Conservation (phyloP, 2,797 vertebrate species). For the Clarias pachynema region DNA sequence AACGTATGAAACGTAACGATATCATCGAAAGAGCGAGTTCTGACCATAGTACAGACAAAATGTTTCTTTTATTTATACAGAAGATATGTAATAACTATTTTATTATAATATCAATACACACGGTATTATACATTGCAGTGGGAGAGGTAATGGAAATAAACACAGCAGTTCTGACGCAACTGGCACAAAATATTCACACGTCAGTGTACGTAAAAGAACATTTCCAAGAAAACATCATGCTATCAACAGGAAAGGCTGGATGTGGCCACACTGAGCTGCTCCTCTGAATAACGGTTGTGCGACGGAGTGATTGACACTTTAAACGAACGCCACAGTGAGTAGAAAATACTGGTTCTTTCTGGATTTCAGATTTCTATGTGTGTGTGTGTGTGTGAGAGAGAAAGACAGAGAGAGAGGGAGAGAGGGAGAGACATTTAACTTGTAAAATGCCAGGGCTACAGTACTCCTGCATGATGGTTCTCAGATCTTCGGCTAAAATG, state of each 20-base stretch:
- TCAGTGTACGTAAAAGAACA: constrained; percentile 27
- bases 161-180: constrained; percentile 24
- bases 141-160: neutral
- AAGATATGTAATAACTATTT: constrained; percentile 12
- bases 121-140: neutral
- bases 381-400: too few species aligned
- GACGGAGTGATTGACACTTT: neutral
- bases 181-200: constrained; percentile 11
- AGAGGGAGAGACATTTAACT: neutral
- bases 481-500: neutral
- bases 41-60: too few species aligned
- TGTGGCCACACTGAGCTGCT: neutral
- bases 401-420: too few species aligned
- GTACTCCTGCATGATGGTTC: neutral
- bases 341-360: neutral
- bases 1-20: too few species aligned
- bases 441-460: neutral
- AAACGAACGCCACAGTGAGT: constrained; percentile 7
- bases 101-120: constrained; percentile 30
- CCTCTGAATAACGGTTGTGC: constrained; percentile 21
- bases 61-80: neutral
- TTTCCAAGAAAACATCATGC: neutral
- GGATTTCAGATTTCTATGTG: neutral
- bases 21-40: too few species aligned
- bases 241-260: constrained; percentile 4